phyloP scores from a whole-genome alignment of 2,113 vertebrate species.

The Motacilla tschutschensis region DNA sequence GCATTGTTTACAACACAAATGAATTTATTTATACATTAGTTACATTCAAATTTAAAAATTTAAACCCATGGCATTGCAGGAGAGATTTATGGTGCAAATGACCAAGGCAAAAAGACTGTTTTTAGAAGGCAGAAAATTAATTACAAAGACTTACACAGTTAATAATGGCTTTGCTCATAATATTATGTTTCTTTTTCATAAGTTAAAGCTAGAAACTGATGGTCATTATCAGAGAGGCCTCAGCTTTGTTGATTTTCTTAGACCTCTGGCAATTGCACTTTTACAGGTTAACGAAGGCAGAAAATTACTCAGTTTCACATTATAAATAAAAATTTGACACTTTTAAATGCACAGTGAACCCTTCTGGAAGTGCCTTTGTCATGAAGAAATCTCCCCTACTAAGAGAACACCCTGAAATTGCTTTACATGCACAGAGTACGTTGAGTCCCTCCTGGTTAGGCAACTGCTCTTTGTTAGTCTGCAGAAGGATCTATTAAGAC shows the following conservation, averaged over 20 bases:
- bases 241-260: slow-evolving; percentile 34
- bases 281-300: slow-evolving; percentile 35
- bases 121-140: slow-evolving; percentile 55
- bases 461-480: neutral
- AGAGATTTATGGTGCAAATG: slow-evolving; percentile 58
- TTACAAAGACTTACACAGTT: slow-evolving; percentile 43
- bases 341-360: neutral
- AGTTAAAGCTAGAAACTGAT: slow-evolving; percentile 47
- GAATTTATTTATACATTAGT: slow-evolving; percentile 57
- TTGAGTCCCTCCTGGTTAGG: neutral
- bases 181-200: slow-evolving; percentile 39
- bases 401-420: neutral
- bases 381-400: neutral
- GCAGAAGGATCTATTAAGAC: neutral
- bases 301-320: slow-evolving; percentile 26
- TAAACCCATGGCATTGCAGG: slow-evolving; percentile 28
- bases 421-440: neutral
- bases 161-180: slow-evolving; percentile 51
- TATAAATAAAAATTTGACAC: slow-evolving; percentile 15
- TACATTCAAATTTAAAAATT: slow-evolving; percentile 58
- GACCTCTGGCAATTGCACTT: slow-evolving; percentile 16
- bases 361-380: neutral
- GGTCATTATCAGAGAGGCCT: slow-evolving; percentile 40
- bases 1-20: slow-evolving; percentile 50
- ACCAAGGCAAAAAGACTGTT: slow-evolving; percentile 44